These are phyloP conservation scores for Drosophila niveifrons DNA, from an alignment of 2,888 invertebrate genomes.

Conservation along the genomic window DNA sequence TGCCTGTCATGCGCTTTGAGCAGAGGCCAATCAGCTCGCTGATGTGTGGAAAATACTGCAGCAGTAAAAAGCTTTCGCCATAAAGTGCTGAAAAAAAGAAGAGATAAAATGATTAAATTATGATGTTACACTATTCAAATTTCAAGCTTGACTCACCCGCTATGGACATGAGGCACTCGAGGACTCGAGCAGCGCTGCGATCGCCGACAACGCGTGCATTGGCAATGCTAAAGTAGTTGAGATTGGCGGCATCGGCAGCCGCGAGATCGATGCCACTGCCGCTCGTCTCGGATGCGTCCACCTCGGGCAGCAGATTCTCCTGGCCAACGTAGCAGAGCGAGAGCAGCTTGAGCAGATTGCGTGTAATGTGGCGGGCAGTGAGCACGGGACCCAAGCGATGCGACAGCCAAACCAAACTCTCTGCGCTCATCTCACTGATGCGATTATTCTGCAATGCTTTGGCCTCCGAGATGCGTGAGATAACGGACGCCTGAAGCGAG, in stretches of 20 bases:
- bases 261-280: constrained; percentile 58
- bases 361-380: constrained; percentile 95
- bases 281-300: constrained; percentile 25
- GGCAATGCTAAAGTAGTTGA: constrained; percentile 88
- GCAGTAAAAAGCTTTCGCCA: constrained; percentile 88
- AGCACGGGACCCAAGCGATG: constrained; percentile 97
- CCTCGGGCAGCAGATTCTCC: constrained; percentile 88
- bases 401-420: constrained; percentile 95
- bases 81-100: constrained; percentile 52
- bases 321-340: constrained; percentile 96
- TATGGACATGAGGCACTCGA: constrained; percentile 95
- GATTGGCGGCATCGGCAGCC: constrained; percentile 85
- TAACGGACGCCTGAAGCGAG: constrained; percentile 83
- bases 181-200: constrained; percentile 92
- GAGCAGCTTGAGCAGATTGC: constrained; percentile 96
- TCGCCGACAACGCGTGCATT: constrained; percentile 91
- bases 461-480: constrained; percentile 83
- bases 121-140: background rate
- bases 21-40: constrained; percentile 93
- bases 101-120: background rate
- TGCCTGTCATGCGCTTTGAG: constrained; percentile 91
- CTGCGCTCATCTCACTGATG: constrained; percentile 94
- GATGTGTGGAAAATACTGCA: constrained; percentile 96
- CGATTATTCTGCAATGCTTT: constrained; percentile 86
- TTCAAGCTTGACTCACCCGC: constrained; percentile 88